A percentile compares a stretch with the other conserved stretches of the same genome.
phyloP scores from a whole-genome alignment of 35 echinoderm and acorn worm genomes.

The Apostichopus japonicus region DNA sequence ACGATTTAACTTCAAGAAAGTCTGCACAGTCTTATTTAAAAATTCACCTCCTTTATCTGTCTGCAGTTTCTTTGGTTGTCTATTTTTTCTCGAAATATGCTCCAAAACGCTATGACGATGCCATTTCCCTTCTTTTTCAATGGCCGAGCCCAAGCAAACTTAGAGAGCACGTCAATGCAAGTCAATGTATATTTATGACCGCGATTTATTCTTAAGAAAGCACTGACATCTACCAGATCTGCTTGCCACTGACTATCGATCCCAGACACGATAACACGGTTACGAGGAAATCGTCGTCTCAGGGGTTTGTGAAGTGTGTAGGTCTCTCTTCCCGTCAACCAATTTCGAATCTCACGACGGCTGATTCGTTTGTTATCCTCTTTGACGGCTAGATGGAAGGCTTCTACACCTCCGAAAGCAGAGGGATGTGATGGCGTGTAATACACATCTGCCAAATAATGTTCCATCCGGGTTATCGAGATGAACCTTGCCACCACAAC shows the following conservation, averaged over 20 bases:
- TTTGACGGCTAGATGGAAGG: conserved; percentile 18
- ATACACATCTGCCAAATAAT: conserved; percentile 27
- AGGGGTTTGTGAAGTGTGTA: conserved; percentile 66
- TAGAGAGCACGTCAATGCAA: neutral
- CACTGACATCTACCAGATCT: conserved; percentile 62
- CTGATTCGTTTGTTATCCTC: neutral
- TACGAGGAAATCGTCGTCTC: conserved; percentile 51
- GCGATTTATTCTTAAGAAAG: conserved; percentile 38
- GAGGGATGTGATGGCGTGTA: conserved; percentile 58
- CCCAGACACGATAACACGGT: conserved; percentile 58
- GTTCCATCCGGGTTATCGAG: conserved; percentile 26
- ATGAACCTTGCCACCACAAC: conserved; percentile 32
- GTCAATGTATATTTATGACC: conserved; percentile 64
- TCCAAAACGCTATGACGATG: conserved; percentile 32
- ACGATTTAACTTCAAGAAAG: conserved; percentile 23
- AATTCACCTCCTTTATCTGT: conserved; percentile 72
- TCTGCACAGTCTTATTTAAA: conserved; percentile 55
- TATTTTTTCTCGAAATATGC: conserved; percentile 46
- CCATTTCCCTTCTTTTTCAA: conserved; percentile 20
- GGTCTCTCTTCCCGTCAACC: conserved; percentile 53
- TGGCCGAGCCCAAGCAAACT: conserved; percentile 69
- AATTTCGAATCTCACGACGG: conserved; percentile 21
- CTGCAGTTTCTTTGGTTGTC: conserved; percentile 56
- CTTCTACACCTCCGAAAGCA: conserved; percentile 45
- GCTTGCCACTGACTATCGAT: conserved; percentile 79